Percentiles rank a stretch among this genome's conserved stretches.
phyloP scores from a whole-genome alignment of 2,888 invertebrate species.

The Andrena camellia region DNA sequence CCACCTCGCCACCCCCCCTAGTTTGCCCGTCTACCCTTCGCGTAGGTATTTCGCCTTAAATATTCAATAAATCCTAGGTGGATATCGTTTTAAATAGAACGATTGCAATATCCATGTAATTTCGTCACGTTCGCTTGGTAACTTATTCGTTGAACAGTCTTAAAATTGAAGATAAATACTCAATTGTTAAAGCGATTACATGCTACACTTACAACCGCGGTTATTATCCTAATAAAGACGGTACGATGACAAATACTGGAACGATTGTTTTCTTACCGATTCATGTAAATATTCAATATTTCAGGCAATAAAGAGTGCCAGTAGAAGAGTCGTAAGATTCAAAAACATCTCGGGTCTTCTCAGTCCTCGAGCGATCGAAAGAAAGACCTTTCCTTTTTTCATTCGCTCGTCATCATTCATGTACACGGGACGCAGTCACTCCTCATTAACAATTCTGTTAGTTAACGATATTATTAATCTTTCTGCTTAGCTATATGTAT shows the following conservation, averaged over 20 bases:
- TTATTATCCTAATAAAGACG: slow-evolving; percentile 42
- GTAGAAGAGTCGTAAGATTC: slow-evolving; percentile 41
- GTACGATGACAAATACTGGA: slow-evolving; percentile 36
- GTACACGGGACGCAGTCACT: slow-evolving; percentile 69
- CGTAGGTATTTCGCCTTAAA: neutral
- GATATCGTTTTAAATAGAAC: slow-evolving; percentile 37
- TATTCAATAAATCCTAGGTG: slow-evolving; percentile 15
- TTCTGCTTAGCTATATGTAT: slow-evolving; percentile 66
- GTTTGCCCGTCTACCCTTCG: neutral
- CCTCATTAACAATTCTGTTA: slow-evolving; percentile 80
- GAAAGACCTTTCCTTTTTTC: slow-evolving; percentile 39
- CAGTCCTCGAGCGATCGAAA: slow-evolving; percentile 63
- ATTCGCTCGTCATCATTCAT: slow-evolving; percentile 37
- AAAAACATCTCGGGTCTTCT: slow-evolving; percentile 36
- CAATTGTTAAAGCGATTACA: slow-evolving; percentile 52
- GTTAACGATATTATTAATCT: slow-evolving; percentile 78
- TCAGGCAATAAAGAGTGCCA: slow-evolving; percentile 43
- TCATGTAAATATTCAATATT: slow-evolving; percentile 36
- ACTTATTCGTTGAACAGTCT: slow-evolving; percentile 51
- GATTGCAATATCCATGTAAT: slow-evolving; percentile 30
- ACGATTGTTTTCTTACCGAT: slow-evolving; percentile 48
- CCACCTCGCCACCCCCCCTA: too few relatives aligned
- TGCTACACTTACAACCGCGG: slow-evolving; percentile 47
- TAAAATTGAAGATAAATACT: slow-evolving; percentile 52
- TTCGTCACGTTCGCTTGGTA: slow-evolving; percentile 18